phyloP scores from a whole-genome alignment of 2,797 vertebrate genomes.

The Cygnus olor region DNA sequence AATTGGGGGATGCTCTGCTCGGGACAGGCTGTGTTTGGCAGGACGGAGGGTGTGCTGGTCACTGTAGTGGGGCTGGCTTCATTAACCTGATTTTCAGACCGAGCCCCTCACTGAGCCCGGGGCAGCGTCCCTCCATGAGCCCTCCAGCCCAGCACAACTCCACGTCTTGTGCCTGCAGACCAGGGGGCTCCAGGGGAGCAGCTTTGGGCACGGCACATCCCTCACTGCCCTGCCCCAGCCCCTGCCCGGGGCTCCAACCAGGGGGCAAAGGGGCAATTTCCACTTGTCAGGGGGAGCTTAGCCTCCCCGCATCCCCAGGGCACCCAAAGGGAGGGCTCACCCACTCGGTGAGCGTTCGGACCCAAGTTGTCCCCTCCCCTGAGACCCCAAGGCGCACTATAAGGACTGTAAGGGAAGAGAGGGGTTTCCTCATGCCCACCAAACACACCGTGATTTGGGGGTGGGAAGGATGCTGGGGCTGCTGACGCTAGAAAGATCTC shows the following conservation, averaged over 20 bases:
- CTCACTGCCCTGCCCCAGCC: background rate
- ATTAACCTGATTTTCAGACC: background rate
- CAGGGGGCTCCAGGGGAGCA: background rate
- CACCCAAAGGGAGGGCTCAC: background rate
- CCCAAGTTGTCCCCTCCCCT: accelerated
- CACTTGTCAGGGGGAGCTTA: background rate
- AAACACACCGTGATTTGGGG: accelerated
- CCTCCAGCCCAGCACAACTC: background rate
- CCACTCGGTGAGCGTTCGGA: background rate
- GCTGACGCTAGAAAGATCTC: background rate
- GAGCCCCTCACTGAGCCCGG: accelerated
- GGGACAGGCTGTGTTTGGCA: background rate
- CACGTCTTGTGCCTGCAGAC: too few relatives aligned
- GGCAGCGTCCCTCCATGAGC: background rate
- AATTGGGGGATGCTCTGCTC: background rate
- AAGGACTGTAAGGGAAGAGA: accelerated
- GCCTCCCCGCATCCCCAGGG: background rate
- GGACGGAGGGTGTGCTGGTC: background rate
- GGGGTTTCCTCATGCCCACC: background rate
- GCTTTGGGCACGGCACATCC: background rate
- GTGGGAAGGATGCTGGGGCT: background rate
- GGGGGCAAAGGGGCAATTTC: accelerated
- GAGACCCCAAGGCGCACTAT: accelerated
- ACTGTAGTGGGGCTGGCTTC: background rate
- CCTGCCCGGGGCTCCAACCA: accelerated